Base-by-base conservation (phyloP, 2,797 vertebrate species). In the Aeoliscus strigatus region DNA sequence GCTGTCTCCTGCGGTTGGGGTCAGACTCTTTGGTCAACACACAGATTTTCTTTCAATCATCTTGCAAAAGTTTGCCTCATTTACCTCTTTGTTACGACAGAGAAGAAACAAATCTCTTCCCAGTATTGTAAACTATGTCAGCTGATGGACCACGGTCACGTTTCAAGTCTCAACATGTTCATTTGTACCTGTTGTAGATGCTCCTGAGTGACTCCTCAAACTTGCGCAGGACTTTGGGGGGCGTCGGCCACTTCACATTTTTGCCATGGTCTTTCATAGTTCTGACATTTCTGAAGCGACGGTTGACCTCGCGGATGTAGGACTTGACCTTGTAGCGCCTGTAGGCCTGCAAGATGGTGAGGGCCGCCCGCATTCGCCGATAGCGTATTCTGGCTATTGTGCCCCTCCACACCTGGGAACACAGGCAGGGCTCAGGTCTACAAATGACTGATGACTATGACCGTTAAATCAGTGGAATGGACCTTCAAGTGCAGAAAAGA, bases 281-380 rank as follows among this genome's bases (percentile, higher is more conserved):
- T 2, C 60, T 65, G 8, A 96, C 85, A 0, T 83, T 87, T 0
- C 85, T 90, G 73, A 99, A 98, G 73, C 92, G 91, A 0, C 75
- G 84, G 71, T 87, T 71, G 1, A 99, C 86, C 70, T 99, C 92
- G 0, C 61, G 81, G 77, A 98, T 87, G 80, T 98, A 95, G 0
- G 94, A 87, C 50, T 90, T 93, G 6, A 98, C 93, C 57, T 98
- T 98, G 87, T 94, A 92, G 69, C 81, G 90, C 3, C 94, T 84
- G 73, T 99, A 98, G 1, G 90, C 87, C 25, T 66, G 83, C 42
- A 91, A 73, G 47, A 99, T 94, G 4, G 81, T 78, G 32, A 91
- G 85, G 0, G 90, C 92, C 0, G 96, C 94, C 14, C 80, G 86
- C 41, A 93, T 94, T 17, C 90, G 91, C 52, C 89, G 90, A 67